Conservation (phyloP, 2,113 vertebrate species). For the Apodemus sylvaticus region DNA sequence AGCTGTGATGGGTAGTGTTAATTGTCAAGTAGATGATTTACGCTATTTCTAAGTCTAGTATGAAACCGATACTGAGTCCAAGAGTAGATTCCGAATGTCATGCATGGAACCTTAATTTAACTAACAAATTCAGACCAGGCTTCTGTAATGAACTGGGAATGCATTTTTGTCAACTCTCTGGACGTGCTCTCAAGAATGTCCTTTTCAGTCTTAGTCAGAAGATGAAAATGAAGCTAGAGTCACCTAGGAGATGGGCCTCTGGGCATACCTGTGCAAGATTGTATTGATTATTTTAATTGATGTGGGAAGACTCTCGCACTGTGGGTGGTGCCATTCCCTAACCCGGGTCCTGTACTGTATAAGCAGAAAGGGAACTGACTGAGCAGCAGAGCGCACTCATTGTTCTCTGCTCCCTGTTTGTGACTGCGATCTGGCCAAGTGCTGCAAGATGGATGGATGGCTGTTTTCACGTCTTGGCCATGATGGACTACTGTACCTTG, state of each 20-base stretch:
- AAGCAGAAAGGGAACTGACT: neutral
- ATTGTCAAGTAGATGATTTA: neutral
- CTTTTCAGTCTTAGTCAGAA: neutral
- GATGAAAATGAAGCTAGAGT: neutral
- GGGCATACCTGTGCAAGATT: too few species aligned
- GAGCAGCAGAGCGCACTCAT: neutral
- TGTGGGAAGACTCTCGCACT: neutral
- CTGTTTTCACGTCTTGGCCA: neutral
- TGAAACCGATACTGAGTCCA: constrained; percentile 34
- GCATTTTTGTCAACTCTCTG: neutral
- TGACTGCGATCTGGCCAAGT: neutral
- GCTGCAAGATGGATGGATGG: too few species aligned
- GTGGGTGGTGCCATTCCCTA: neutral
- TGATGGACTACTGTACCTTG: neutral
- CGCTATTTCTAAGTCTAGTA: constrained; percentile 28
- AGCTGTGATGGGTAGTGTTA: neutral
- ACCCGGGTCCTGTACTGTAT: neutral
- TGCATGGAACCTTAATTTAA: neutral
- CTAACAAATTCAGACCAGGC: constrained; percentile 29
- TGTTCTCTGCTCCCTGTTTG: neutral
- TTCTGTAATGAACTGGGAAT: neutral
- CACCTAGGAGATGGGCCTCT: neutral
- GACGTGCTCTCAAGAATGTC: constrained; percentile 2
- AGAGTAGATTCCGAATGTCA: constrained; percentile 51
- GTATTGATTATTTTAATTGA: neutral